Evolutionary conservation across 2,888 invertebrate species (phyloP), one percentile per base, ranked within the genome.

Genomic region (Sarcophaga carnaria): DNA sequence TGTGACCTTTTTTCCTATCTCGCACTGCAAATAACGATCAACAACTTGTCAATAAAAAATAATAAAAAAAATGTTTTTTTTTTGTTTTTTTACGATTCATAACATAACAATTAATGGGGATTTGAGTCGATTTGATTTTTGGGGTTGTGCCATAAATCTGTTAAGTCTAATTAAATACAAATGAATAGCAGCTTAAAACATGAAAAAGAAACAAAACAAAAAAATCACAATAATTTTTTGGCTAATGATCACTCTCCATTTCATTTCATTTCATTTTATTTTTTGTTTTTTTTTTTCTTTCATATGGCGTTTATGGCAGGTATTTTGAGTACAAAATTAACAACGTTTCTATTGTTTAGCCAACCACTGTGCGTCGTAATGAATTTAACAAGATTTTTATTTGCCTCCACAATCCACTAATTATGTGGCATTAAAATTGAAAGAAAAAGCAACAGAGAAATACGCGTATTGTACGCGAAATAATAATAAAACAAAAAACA

Each of bases 351-450:
- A 54, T 54, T 54, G 54, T 54, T 54, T 54, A 54, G 0, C 1
- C 2, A 14, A 54, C 54, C 2, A 37, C 10, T 10, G 10, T 1
- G 77, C 20, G 0, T 71, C 37, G 27, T 49, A 20, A 20, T 80
- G 49, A 63, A 47, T 62, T 82, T 69, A 59, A 77, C 83, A 86
- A 86, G 80, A 64, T 77, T 86, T 72, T 37, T 77, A 25, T 17
- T 60, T 63, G 54, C 1, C 17, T 75, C 72, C 67, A 62, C 59
- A 69, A 69, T 37, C 17, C 54, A 59, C 37, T 83, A 77, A 86
- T 80, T 67, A 74, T 60, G 62, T 62, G 69, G 14, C 20, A 71
- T 64, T 75, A 83, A 63, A 74, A 37, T 37, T 37, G 8, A 37
- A 6, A 37, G 8, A 37, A 37, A 37, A 37, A 6, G 1, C 37